Conservation (phyloP, 2,113 vertebrate species). For the Dinomys branickii region DNA sequence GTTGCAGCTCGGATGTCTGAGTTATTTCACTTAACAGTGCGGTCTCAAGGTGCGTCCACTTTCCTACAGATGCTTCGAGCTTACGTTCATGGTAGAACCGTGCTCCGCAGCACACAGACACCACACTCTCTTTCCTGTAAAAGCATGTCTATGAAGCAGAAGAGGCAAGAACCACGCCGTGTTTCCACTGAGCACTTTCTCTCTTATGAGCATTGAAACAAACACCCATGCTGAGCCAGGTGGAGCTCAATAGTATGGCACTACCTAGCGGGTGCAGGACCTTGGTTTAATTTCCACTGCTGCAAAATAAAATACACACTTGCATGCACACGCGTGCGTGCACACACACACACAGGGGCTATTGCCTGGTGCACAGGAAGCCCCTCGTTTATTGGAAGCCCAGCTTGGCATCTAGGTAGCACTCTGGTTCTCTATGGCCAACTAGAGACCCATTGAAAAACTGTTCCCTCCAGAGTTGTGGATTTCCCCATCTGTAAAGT, state of each 20-base stretch:
- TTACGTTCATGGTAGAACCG: neutral
- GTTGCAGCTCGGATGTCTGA: neutral
- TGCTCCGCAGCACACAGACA: too few relatives aligned
- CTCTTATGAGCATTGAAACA: neutral
- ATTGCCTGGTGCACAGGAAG: neutral
- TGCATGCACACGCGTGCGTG: too few relatives aligned
- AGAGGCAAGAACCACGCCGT: neutral
- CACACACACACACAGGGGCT: too few relatives aligned
- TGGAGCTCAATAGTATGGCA: too few relatives aligned
- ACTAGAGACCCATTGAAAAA: neutral
- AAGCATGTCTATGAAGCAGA: neutral
- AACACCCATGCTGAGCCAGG: neutral
- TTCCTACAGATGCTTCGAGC: neutral
- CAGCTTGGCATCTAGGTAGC: neutral
- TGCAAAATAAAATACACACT: too few relatives aligned
- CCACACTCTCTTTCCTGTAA: neutral
- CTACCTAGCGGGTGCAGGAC: neutral
- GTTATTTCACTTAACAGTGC: neutral
- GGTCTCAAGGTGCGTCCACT: too few relatives aligned
- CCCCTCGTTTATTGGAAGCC: neutral
- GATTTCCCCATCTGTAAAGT: constrained; percentile 3
- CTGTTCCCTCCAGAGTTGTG: neutral
- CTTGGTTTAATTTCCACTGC: neutral
- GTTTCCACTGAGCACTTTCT: neutral
- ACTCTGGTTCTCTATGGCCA: neutral